Base-by-base conservation (phyloP, 1,140 invertebrate species). In the Microplitis mediator region DNA sequence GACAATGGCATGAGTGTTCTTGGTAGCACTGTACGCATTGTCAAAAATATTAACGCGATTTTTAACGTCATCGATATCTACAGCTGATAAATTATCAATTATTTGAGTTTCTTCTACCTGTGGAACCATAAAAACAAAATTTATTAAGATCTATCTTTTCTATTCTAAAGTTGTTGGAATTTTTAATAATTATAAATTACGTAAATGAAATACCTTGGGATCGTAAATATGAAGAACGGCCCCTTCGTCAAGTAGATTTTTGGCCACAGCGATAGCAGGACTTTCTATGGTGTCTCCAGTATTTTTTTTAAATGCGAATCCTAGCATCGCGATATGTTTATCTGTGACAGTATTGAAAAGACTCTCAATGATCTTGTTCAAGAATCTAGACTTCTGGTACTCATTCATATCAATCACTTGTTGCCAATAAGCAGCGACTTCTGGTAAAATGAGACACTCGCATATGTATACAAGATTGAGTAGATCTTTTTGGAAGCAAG, bases 401-500 rank as follows among this genome's bases (percentile, higher is more conserved):
- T 99, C 95, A 84, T 99, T 99, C 88, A 99, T 94, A 81, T 95
- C 93, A 45, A 99, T 95, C 0, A 99, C 97, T 89, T 98, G 95
- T 84, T 98, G 95, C 98, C 98, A 99, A 84, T 99, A 99, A 0
- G 92, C 93, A 0, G 98, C 98, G 0, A 99, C 97, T 89, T 99
- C 96, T 0, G 95, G 95, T 65, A 99, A 85, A 86, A 99, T 98
- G 0, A 99, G 86, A 78, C 95, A 96, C 86, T 99, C 98, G 81
- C 95, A 97, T 54, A 99, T 93, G 83, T 99, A 99, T 0, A 99
- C 98, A 69, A 99, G 88, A 86, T 99, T 99, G 0, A 99, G 89
- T 51, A 99, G 97, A 85, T 99, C 98, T 87, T 99, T 99, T 88
- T 99, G 97, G 84, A 99, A 99, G 87, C 98, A 99, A 79, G 97